Conservation (phyloP, 2,113 vertebrate genomes). For the Oriolus oriolus region DNA sequence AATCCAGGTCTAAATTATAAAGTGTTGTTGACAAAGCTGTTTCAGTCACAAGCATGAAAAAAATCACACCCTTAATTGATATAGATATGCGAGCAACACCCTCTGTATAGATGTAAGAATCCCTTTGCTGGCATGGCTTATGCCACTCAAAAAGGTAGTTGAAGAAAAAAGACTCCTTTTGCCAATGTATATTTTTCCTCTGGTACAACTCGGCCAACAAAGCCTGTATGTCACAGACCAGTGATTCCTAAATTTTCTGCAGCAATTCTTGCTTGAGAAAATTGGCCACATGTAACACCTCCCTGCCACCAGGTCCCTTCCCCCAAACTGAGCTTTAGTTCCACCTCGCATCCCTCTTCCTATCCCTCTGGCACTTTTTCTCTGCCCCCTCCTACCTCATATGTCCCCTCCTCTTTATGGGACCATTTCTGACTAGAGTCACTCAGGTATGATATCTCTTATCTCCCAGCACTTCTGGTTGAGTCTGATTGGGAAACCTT, state of each 20-base stretch:
- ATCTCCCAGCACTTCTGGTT: neutral
- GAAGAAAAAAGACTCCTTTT: neutral
- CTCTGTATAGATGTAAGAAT: conserved; percentile 38
- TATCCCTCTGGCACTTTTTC: neutral
- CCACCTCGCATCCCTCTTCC: neutral
- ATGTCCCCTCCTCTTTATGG: neutral
- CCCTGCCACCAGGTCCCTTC: neutral
- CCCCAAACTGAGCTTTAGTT: neutral
- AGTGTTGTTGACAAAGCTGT: conserved; percentile 50
- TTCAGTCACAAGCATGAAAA: conserved; percentile 42
- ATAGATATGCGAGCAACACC: conserved; percentile 26
- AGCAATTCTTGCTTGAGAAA: neutral
- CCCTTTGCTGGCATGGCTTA: conserved; percentile 11
- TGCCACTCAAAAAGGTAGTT: conserved; percentile 36
- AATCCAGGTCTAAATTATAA: conserved; percentile 62
- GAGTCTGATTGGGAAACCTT: neutral
- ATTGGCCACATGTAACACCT: neutral
- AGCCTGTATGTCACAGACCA: neutral
- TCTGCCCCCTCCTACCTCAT: neutral
- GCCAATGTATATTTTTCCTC: neutral
- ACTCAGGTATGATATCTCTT: neutral
- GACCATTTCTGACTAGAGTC: neutral
- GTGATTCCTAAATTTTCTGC: neutral
- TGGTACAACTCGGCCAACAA: neutral
- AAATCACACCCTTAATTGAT: conserved; percentile 64